These are phyloP conservation scores for Sporophila hypoxantha DNA, from an alignment of 2,113 vertebrate genomes.

Conservation along the genomic window DNA sequence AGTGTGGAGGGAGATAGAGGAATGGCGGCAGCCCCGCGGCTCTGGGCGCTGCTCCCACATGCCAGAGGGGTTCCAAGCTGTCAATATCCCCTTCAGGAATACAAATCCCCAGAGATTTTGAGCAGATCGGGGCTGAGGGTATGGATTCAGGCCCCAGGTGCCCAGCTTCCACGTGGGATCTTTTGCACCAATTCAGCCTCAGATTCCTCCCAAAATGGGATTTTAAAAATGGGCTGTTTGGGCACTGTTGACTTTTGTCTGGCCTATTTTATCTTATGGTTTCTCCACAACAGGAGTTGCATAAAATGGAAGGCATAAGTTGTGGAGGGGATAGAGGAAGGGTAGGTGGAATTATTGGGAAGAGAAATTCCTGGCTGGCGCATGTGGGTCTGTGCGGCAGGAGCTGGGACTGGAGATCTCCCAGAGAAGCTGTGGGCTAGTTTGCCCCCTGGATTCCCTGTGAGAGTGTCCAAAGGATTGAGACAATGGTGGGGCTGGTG, in stretches of 20 bases:
- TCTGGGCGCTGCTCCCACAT: too few relatives aligned
- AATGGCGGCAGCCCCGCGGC: too few relatives aligned
- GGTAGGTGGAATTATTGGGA: not conserved
- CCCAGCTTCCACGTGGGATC: not conserved
- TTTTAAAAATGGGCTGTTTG: not conserved
- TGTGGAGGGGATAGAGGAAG: not conserved
- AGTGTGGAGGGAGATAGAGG: not conserved
- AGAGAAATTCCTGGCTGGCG: not conserved
- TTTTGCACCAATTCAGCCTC: too few relatives aligned
- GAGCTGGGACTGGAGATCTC: not conserved
- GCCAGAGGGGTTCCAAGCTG: not conserved
- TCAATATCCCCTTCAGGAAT: not conserved
- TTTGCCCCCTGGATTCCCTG: too few relatives aligned
- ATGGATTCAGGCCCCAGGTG: not conserved
- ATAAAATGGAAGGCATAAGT: not conserved
- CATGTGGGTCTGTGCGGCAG: too few relatives aligned
- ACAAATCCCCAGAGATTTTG: not conserved
- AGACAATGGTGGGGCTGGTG: too few relatives aligned
- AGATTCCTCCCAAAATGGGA: not conserved
- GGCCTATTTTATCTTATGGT: not conserved
- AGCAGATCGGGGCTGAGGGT: not conserved
- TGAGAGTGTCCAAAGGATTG: too few relatives aligned
- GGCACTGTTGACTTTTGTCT: not conserved
- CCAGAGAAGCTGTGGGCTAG: not conserved
- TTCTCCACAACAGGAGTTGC: not conserved